A percentile compares a stretch with the other conserved stretches of the same genome.
phyloP scores from a whole-genome alignment of 1,140 invertebrate species.

The Eriosoma lanigerum region DNA sequence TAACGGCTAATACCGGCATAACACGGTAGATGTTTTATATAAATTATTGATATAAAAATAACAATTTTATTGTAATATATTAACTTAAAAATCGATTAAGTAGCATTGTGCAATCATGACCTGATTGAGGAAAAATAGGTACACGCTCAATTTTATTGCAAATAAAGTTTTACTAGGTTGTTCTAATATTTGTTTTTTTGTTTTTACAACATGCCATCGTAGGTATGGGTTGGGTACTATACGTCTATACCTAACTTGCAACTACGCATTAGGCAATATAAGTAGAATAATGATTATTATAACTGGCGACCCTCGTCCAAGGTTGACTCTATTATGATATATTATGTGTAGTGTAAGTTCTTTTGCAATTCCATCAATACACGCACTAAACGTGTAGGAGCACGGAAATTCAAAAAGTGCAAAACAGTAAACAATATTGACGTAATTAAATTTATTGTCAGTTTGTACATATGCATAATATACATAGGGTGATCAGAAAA shows the following conservation, averaged over 20 bases:
- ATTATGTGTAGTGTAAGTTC: background rate
- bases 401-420: constrained; percentile 20
- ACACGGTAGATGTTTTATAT: no score
- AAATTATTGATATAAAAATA: no score
- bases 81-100: background rate
- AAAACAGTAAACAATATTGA: constrained; percentile 14
- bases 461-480: constrained; percentile 1
- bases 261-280: background rate
- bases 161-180: constrained; percentile 13
- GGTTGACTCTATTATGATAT: background rate
- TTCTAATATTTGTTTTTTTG: background rate
- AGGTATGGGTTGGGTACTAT: no score
- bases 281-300: constrained; percentile 16
- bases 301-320: constrained; percentile 3
- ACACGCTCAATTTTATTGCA: background rate
- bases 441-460: constrained; percentile 8
- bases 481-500: no score
- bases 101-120: background rate
- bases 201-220: background rate
- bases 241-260: background rate
- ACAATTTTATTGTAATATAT: no score
- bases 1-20: no score
- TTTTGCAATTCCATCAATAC: constrained; percentile 29
- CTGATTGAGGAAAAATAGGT: constrained; percentile 33
- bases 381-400: background rate